Evolutionary conservation across 2,797 vertebrate genomes (phyloP).

Genomic region (Bucorvus abyssinicus): DNA sequence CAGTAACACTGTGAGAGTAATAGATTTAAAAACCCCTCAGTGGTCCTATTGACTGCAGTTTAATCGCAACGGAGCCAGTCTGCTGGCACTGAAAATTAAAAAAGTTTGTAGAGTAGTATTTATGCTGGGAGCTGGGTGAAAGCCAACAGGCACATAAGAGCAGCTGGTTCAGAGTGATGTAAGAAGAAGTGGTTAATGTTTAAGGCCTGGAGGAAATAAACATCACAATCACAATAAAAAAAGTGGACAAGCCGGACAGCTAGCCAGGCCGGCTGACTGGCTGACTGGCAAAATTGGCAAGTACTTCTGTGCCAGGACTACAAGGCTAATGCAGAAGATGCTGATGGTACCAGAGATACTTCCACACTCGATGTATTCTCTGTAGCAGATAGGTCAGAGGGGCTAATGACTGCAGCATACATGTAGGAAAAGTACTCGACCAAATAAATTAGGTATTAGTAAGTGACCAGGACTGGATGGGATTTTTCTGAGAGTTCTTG

Average conservation of each 20-base stretch:
- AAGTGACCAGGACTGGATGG: background rate
- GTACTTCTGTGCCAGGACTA: background rate
- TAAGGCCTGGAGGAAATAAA: background rate
- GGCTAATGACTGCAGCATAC: background rate
- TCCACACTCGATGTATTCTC: background rate
- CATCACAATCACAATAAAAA: background rate
- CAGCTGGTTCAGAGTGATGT: background rate
- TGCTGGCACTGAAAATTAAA: background rate
- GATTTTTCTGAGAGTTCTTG: background rate
- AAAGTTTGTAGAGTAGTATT: background rate
- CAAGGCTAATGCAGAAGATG: background rate
- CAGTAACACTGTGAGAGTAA: background rate
- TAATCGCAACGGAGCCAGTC: background rate
- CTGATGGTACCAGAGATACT: background rate
- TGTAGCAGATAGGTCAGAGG: background rate
- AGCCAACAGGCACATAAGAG: background rate
- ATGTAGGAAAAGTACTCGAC: background rate
- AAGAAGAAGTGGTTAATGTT: background rate
- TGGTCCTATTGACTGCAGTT: background rate
- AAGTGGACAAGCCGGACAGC: background rate
- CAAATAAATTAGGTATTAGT: background rate
- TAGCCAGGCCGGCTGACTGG: background rate
- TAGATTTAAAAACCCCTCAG: background rate
- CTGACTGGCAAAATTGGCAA: background rate
- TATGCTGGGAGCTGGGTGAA: background rate